Conservation (phyloP, 2,113 vertebrate species). For the Blennius ocellaris region DNA sequence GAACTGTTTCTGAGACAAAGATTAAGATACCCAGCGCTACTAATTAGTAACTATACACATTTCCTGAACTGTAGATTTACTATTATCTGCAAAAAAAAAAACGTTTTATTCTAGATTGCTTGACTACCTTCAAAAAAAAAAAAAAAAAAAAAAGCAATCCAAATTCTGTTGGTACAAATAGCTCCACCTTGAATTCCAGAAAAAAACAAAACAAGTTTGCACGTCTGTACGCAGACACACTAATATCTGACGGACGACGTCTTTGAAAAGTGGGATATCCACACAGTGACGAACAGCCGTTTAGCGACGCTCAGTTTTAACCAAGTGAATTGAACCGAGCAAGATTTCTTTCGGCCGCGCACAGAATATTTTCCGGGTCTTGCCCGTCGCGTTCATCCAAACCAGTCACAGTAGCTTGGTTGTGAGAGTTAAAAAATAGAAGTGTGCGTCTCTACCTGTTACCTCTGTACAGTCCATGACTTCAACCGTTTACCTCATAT, state of each 20-base stretch:
- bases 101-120: conserved; percentile 36
- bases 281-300: conserved; percentile 38
- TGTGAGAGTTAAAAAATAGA: conserved; percentile 67
- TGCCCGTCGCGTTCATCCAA: conserved; percentile 1
- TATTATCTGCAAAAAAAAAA: conserved; percentile 37
- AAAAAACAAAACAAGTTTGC: conserved; percentile 33
- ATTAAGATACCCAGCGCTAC: conserved; percentile 48
- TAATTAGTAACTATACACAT: conserved; percentile 38
- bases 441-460: conserved; percentile 38
- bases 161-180: conserved; percentile 54
- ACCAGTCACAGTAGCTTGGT: conserved; percentile 72
- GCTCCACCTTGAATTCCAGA: conserved; percentile 32
- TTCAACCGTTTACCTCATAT: conserved; percentile 36
- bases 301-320: conserved; percentile 18
- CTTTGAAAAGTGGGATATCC: conserved; percentile 49
- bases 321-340: not conserved
- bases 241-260: conserved; percentile 43
- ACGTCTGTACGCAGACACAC: conserved; percentile 48
- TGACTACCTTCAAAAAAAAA: not conserved
- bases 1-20: conserved; percentile 38
- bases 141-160: conserved; percentile 51
- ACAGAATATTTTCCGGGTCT: too few species aligned
- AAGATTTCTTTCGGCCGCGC: too few species aligned
- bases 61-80: conserved; percentile 31
- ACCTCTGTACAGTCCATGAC: conserved; percentile 35